Evolutionary conservation across 2,797 vertebrate species (phyloP), one percentile per base, ranked within the genome.

Genomic region (Mastacembelus armatus): DNA sequence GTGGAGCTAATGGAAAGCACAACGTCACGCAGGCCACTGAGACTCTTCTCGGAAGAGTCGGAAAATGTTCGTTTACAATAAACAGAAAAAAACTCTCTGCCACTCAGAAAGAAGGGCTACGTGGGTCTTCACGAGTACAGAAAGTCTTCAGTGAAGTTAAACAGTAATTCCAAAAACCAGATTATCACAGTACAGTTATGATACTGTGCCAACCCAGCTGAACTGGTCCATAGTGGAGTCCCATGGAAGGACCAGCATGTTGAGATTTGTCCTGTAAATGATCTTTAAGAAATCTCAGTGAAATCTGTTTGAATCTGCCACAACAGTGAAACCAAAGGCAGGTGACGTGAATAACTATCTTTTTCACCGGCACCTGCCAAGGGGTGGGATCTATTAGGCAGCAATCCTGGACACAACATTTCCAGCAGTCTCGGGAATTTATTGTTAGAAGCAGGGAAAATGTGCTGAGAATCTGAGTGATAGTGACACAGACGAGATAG

Each of bases 161-260:
- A 47, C 26, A 32, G 22, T 2, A 12, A 45, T 12, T 11, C 3
- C 16, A 15, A 4, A 43, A 29, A 42, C 48, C 16, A 4, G 21
- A 47, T 35, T 71, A 30, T 19, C 29, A 29, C 5, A 9, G 22
- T 32, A n/a, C n/a, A n/a, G n/a, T n/a, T n/a, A n/a, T n/a, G n/a
- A n/a, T n/a, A 35, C 74, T 35, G 68, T 45, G 61, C 62, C 14
- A 77, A 71, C 70, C 14, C 9, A 19, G 7, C 1, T 32, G 38
- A 65, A 60, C 58, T 30, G 30, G 39, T 18, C 26, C 4, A 27
- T 19, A 22, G 11, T 26, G 1, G 1, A 22, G 6, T 36, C n/a
- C 4, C 12, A 15, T 1, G 3, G 36, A 27, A n/a, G 27, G n/a
- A 68, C 7, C 3, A 29, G 27, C 2, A 21, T 11, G 6, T 15